These are phyloP conservation scores for Laticauda laticaudata DNA, from an alignment of 2,113 vertebrate genomes.

Conservation along the genomic window DNA sequence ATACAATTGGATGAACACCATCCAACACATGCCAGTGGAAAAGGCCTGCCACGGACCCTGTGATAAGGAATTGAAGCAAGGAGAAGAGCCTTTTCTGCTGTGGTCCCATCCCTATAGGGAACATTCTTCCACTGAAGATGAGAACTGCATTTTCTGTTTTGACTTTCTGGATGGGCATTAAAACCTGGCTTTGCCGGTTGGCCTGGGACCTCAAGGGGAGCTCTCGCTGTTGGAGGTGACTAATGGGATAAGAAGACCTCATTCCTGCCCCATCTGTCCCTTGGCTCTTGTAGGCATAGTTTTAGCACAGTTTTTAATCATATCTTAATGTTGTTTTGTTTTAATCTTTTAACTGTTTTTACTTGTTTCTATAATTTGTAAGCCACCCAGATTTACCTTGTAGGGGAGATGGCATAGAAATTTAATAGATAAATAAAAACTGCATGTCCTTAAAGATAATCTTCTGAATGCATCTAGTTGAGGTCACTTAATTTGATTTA, in stretches of 20 bases:
- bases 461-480: background rate
- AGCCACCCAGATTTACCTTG: background rate
- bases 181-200: background rate
- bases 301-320: background rate
- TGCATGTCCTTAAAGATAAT: background rate
- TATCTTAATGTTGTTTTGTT: background rate
- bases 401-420: background rate
- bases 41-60: background rate
- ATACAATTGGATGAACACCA: background rate
- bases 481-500: background rate
- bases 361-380: background rate
- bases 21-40: background rate
- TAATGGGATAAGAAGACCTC: background rate
- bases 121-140: background rate
- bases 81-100: too few species aligned
- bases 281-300: background rate
- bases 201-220: background rate
- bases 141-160: background rate
- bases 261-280: background rate
- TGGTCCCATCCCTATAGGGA: background rate
- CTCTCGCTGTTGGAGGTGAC: background rate
- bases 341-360: background rate
- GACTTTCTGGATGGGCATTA: background rate
- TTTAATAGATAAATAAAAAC: background rate
- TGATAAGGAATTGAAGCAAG: background rate